Evolutionary conservation across 1,140 invertebrate species (phyloP).

Genomic region (Seison nebaliae): DNA sequence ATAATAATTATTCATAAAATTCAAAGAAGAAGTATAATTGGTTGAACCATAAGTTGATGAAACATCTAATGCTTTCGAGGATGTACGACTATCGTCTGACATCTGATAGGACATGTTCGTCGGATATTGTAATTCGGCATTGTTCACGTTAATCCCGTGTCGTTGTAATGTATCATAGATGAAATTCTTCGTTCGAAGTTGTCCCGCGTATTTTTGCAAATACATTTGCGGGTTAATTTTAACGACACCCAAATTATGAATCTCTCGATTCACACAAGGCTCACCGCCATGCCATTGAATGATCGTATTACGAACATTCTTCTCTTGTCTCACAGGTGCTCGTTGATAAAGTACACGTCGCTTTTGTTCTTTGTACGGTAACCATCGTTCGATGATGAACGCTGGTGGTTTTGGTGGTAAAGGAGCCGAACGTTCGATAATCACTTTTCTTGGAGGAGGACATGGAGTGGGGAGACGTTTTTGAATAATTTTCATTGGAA

Average conservation of each 20-base stretch:
- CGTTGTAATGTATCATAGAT: too few species aligned
- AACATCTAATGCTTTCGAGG: too few species aligned
- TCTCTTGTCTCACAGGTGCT: background rate
- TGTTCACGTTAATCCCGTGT: too few species aligned
- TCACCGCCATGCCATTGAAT: slow-evolving; percentile 8
- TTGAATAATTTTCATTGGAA: slow-evolving; percentile 6
- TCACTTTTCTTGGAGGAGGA: slow-evolving; percentile 9
- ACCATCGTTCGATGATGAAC: slow-evolving; percentile 11
- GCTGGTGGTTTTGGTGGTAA: slow-evolving; percentile 6
- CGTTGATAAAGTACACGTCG: slow-evolving; percentile 9
- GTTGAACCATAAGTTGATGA: too few species aligned
- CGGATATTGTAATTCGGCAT: too few species aligned
- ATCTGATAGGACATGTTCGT: too few species aligned
- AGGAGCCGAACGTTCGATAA: slow-evolving; percentile 9
- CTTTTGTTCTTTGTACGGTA: slow-evolving; percentile 8
- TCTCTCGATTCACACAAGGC: slow-evolving; percentile 1
- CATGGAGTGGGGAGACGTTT: background rate
- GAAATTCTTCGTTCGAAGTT: too few species aligned
- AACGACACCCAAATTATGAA: slow-evolving; percentile 7
- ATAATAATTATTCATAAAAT: too few species aligned
- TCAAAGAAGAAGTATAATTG: too few species aligned
- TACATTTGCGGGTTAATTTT: slow-evolving; percentile 4
- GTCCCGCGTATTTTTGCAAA: slow-evolving; percentile 4
- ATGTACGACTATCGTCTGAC: too few species aligned
- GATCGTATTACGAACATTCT: slow-evolving; percentile 2